phyloP scores from a whole-genome alignment of 2,113 vertebrate species.

The Bos javanicus region DNA sequence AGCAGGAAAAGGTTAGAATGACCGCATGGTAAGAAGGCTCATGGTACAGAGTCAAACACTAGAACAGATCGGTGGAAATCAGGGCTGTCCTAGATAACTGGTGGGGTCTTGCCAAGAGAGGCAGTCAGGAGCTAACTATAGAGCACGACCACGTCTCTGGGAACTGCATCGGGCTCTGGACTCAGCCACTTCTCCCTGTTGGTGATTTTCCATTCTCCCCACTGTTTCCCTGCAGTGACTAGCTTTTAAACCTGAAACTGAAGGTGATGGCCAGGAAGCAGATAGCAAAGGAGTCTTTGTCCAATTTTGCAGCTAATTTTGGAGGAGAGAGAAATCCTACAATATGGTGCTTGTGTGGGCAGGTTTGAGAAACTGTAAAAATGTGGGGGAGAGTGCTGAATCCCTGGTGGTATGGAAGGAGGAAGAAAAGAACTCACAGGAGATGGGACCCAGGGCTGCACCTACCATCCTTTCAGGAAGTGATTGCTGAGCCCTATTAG shows the following conservation, averaged over 20 bases:
- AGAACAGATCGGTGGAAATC: not conserved
- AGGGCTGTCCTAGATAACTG: slow-evolving; percentile 27
- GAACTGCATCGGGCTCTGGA: not conserved
- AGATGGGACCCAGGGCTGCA: not conserved
- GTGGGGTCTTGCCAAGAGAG: not conserved
- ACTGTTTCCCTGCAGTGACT: not conserved
- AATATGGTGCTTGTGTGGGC: not conserved
- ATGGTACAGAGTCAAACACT: not conserved
- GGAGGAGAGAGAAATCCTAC: not conserved
- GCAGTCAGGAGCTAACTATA: slow-evolving; percentile 54
- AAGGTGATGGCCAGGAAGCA: not conserved
- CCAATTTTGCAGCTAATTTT: not conserved
- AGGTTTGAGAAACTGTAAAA: slow-evolving; percentile 4
- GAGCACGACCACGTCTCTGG: not conserved
- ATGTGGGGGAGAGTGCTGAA: not conserved
- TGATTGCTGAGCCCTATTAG: not conserved
- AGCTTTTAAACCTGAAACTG: not conserved
- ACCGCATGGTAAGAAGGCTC: not conserved
- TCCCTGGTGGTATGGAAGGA: not conserved
- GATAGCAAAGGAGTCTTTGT: not conserved
- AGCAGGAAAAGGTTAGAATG: not conserved
- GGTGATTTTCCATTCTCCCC: slow-evolving; percentile 17
- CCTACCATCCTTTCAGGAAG: not conserved
- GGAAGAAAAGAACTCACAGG: not conserved
- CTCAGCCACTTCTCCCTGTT: not conserved